Evolutionary conservation across 2,113 vertebrate species (phyloP), one percentile per base, ranked within the genome.

Genomic region (Ceyx margarethae): DNA sequence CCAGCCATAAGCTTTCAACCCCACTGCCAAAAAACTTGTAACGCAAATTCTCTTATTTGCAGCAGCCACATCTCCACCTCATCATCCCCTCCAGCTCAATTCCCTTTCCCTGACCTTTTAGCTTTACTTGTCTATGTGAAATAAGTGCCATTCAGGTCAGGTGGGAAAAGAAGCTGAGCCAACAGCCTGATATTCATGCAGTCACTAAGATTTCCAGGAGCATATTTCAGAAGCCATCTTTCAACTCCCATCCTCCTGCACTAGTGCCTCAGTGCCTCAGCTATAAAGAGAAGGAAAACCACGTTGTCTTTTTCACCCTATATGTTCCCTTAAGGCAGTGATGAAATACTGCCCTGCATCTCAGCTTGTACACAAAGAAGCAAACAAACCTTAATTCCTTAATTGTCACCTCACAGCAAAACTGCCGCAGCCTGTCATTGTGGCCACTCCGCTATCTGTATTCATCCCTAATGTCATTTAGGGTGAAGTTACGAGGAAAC

Each of bases 381-480:
- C 13, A 67, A 74, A 78, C 3, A 74, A 73, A 31, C 19, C 6
- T 5, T 89, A 37, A 37, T 76, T 78, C 6, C 17, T 43, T 71
- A 53, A 33, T 37, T 15, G 8, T 60, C 40, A 60, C 9, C 16
- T 54, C 18, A 26, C 26, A 2, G 28, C 11, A 79, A 85, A 82
- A 71, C 4, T 1, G 6, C 33, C 19, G 2, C 22, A 83, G 21
- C 14, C 29, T 61, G 20, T 33, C 25, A 2, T 46, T 0, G 0
- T 12, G 22, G 11, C 14, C 48, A 56, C 11, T 11, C 3, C 6
- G 0, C 21, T 74, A 65, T 67, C 31, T 60, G 19, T 16, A 42
- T 78, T 91, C 7, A 1, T 68, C 17, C 19, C 8, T 56, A 37
- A 40, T 25, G 31, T 9, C 8, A 71, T 46, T 80, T 58, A 84